Evolutionary conservation across 2,797 vertebrate genomes (phyloP).

Genomic region (Oreochromis mossambicus): DNA sequence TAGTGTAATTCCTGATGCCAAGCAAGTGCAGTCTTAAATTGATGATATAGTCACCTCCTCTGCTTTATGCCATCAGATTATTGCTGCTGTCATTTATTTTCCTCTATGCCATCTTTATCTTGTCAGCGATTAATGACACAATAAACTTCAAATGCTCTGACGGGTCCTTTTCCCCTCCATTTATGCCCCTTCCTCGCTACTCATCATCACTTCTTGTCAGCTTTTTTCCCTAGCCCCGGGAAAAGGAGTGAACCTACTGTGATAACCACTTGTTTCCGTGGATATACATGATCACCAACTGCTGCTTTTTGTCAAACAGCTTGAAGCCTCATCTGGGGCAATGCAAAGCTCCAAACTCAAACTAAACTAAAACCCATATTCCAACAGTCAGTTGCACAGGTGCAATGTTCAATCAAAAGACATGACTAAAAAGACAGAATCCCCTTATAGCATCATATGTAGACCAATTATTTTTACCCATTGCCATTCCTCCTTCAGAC

Average conservation of each 20-base stretch:
- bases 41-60: not conserved
- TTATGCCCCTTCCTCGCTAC: not conserved
- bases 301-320: not conserved
- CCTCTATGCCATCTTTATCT: not conserved
- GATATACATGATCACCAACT: not conserved
- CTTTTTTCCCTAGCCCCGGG: not conserved
- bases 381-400: not conserved
- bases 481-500: not conserved
- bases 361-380: not conserved
- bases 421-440: not conserved
- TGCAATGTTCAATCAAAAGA: not conserved
- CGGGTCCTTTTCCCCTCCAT: not conserved
- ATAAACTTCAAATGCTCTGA: not conserved
- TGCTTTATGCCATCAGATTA: not conserved
- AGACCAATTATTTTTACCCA: not conserved
- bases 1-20: not conserved
- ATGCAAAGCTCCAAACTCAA: not conserved
- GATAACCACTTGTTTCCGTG: not conserved
- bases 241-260: not conserved
- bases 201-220: not conserved
- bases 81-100: not conserved
- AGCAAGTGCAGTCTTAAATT: not conserved
- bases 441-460: not conserved
- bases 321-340: not conserved
- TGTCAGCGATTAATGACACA: not conserved